Percentiles rank a stretch among this genome's conserved stretches.
Evolutionary conservation across 2,888 invertebrate genomes (phyloP).

Genomic region (Caenorhabditis sp.): DNA sequence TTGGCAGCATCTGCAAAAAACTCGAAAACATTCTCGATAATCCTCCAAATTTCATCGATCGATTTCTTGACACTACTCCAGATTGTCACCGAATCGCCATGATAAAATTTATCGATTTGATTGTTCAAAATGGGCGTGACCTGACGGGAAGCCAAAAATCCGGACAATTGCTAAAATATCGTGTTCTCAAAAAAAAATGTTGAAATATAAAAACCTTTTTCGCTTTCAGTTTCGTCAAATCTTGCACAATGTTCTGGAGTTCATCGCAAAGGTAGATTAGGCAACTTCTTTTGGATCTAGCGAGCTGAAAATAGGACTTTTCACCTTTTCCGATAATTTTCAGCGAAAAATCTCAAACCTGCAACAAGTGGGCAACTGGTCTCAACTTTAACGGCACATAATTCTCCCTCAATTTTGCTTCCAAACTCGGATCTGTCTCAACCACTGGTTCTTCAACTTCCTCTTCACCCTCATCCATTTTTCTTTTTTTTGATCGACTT

Average conservation of each 20-base stretch:
- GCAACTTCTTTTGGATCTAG: constrained; percentile 19
- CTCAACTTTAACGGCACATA: constrained; percentile 21
- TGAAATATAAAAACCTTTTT: too few species aligned
- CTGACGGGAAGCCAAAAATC: not conserved
- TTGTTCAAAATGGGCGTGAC: not conserved
- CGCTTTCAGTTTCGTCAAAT: constrained; percentile 6
- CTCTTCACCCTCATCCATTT: constrained; percentile 3
- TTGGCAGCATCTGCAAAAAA: constrained; percentile 9
- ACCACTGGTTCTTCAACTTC: constrained; percentile 4
- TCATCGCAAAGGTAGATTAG: constrained; percentile 32
- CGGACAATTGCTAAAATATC: not conserved
- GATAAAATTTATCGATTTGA: constrained; percentile 13
- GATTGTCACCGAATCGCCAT: constrained; percentile 14
- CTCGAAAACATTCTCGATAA: constrained; percentile 14
- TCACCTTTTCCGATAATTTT: not conserved
- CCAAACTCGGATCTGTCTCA: constrained; percentile 3
- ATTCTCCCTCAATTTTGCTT: constrained; percentile 8
- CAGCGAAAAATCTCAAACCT: constrained; percentile 3
- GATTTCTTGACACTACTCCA: constrained; percentile 32
- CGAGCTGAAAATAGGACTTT: constrained; percentile 2
- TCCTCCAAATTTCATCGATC: constrained; percentile 18
- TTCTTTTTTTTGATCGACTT: constrained; percentile 14
- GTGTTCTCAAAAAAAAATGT: too few species aligned
- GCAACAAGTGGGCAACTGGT: constrained; percentile 27
- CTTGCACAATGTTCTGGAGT: constrained; percentile 12